phyloP scores from a whole-genome alignment of 2,797 vertebrate genomes.

The Pseudochromis fuscus region DNA sequence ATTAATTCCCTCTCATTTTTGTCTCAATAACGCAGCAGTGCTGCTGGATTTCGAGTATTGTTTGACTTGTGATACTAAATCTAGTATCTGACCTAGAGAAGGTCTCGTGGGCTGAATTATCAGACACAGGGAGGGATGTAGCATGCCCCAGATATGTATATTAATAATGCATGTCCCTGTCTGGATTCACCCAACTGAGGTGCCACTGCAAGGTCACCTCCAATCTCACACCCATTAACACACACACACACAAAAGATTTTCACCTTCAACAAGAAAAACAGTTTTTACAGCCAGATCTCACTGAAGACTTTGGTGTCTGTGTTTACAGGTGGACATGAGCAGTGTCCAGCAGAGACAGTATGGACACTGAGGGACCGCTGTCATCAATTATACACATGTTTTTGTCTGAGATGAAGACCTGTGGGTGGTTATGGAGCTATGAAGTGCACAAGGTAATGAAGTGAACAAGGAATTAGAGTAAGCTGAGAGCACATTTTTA shows the following conservation, averaged over 20 bases:
- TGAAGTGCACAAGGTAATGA: too few relatives aligned
- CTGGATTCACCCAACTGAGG: conserved; percentile 39
- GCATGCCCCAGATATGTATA: conserved; percentile 38
- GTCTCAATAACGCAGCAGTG: too few relatives aligned
- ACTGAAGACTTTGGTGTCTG: neutral
- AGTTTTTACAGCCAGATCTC: neutral
- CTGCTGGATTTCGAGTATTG: too few relatives aligned
- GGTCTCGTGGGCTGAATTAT: conserved; percentile 7
- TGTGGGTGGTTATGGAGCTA: neutral
- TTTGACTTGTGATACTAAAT: neutral
- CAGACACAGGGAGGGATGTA: conserved; percentile 4
- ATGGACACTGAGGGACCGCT: neutral
- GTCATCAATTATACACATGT: conserved; percentile 59
- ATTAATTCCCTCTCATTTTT: too few relatives aligned
- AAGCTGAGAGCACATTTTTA: neutral
- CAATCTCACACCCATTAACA: neutral
- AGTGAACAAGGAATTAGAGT: too few relatives aligned
- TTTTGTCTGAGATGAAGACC: conserved; percentile 45
- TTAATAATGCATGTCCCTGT: conserved; percentile 58
- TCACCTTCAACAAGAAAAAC: conserved; percentile 2
- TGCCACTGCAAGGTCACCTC: neutral
- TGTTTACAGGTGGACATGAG: neutral
- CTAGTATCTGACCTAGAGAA: neutral
- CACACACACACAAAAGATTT: neutral
- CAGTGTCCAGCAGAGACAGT: neutral